These are phyloP conservation scores for Tympanoctomys barrerae DNA, from an alignment of 2,797 vertebrate genomes.

Conservation along the genomic window DNA sequence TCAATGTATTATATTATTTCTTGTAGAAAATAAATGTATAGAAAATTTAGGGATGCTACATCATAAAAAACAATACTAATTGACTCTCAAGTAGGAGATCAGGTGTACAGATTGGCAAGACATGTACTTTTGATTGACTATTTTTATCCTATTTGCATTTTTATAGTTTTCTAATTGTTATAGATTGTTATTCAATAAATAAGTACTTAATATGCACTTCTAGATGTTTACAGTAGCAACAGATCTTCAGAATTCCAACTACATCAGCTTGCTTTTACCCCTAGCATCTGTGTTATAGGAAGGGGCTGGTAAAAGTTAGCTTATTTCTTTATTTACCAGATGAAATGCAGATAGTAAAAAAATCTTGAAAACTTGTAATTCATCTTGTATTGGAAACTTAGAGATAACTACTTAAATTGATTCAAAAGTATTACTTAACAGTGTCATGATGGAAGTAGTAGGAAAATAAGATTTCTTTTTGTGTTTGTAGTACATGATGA, in stretches of 20 bases:
- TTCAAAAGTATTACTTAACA: not conserved
- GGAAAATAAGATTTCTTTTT: not conserved
- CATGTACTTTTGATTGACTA: constrained; percentile 28
- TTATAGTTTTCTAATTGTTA: constrained; percentile 25
- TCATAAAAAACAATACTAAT: not conserved
- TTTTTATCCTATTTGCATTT: constrained; percentile 21
- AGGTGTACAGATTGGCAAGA: not conserved
- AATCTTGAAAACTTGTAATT: constrained; percentile 29
- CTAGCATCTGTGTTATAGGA: not conserved
- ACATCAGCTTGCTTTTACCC: not conserved
- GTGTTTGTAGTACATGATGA: not conserved
- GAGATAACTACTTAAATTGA: constrained; percentile 35
- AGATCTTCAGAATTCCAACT: not conserved
- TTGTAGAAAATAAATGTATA: constrained; percentile 22
- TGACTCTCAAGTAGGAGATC: not conserved
- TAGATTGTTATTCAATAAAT: not conserved
- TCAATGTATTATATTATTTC: constrained; percentile 2
- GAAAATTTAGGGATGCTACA: not conserved
- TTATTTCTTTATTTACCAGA: not conserved
- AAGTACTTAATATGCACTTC: not conserved
- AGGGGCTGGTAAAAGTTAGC: not conserved
- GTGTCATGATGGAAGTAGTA: not conserved
- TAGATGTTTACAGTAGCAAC: not conserved
- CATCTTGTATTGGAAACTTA: not conserved
- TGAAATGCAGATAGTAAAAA: not conserved